phyloP scores from a whole-genome alignment of 2,113 vertebrate species.

The Amazona guildingii region DNA sequence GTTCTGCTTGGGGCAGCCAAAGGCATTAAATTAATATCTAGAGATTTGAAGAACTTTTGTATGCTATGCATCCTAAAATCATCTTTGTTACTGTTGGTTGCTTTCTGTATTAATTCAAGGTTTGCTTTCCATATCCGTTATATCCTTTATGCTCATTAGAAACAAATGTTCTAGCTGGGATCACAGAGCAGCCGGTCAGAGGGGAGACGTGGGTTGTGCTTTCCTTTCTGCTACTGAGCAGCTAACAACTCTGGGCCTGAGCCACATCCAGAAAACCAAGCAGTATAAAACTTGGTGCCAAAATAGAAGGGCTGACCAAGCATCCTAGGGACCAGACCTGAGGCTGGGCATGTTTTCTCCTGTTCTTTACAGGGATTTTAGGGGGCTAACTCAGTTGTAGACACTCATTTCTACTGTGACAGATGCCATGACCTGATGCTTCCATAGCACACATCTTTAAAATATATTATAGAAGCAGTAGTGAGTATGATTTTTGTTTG shows the following conservation, averaged over 20 bases:
- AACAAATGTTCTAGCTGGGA: neutral
- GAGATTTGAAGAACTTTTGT: conserved; percentile 1
- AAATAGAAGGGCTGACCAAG: neutral
- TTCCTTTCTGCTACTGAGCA: conserved; percentile 4
- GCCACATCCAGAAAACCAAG: neutral
- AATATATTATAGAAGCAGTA: neutral
- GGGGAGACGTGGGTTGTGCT: neutral
- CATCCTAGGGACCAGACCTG: neutral
- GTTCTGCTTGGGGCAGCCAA: neutral
- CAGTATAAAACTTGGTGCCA: neutral
- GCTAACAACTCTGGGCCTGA: neutral
- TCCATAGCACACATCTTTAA: neutral
- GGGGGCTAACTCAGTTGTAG: neutral
- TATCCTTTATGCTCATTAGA: neutral
- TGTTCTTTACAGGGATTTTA: neutral
- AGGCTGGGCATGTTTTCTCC: neutral
- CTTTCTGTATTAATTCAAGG: conserved; percentile 26
- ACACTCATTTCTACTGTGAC: neutral
- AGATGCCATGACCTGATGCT: neutral
- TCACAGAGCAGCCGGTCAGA: neutral
- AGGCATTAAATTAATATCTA: conserved; percentile 20
- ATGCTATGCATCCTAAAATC: neutral
- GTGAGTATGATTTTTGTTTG: neutral
- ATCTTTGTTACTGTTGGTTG: neutral
- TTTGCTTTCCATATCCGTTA: neutral